Percentiles rank a stretch among this genome's conserved stretches.
phyloP scores from a whole-genome alignment of 1,140 invertebrate species.

The Pseudomyrmex dendroicus region DNA sequence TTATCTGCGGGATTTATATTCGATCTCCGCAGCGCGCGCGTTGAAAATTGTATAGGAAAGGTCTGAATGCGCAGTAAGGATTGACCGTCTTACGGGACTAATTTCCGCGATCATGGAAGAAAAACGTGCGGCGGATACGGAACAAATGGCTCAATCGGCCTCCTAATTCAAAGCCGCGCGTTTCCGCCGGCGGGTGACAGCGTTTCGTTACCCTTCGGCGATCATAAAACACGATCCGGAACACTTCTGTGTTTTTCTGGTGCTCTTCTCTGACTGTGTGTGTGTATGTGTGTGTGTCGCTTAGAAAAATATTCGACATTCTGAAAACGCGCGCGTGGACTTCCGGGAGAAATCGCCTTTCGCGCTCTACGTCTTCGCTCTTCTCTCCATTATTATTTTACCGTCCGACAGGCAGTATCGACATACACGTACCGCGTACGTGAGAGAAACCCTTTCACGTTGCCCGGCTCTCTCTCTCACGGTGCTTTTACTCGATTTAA shows the following conservation, averaged over 20 bases:
- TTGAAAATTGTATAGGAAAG: conserved; percentile 22
- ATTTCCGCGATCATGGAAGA: conserved; percentile 50
- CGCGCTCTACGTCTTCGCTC: conserved; percentile 60
- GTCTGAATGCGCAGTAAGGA: conserved; percentile 17
- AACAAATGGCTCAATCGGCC: conserved; percentile 68
- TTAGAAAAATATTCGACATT: conserved; percentile 55
- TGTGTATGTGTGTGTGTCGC: neutral
- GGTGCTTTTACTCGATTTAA: conserved; percentile 76
- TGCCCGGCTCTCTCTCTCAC: conserved; percentile 45
- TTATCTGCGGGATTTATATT: conserved; percentile 24
- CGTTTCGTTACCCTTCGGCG: conserved; percentile 34
- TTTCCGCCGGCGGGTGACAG: neutral
- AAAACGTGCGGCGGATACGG: conserved; percentile 54
- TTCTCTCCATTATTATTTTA: conserved; percentile 78
- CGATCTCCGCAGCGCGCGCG: conserved; percentile 1
- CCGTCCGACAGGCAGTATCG: conserved; percentile 73
- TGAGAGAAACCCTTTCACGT: conserved; percentile 76
- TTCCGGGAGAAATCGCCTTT: conserved; percentile 31
- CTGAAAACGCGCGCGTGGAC: conserved; percentile 25
- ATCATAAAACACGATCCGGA: conserved; percentile 35
- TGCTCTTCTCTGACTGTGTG: neutral
- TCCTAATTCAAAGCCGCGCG: conserved; percentile 68
- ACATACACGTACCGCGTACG: conserved; percentile 77
- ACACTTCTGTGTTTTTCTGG: neutral
- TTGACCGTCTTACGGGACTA: conserved; percentile 38